Conservation (phyloP, 2,888 invertebrate genomes). For the Pimpla rufipes region DNA sequence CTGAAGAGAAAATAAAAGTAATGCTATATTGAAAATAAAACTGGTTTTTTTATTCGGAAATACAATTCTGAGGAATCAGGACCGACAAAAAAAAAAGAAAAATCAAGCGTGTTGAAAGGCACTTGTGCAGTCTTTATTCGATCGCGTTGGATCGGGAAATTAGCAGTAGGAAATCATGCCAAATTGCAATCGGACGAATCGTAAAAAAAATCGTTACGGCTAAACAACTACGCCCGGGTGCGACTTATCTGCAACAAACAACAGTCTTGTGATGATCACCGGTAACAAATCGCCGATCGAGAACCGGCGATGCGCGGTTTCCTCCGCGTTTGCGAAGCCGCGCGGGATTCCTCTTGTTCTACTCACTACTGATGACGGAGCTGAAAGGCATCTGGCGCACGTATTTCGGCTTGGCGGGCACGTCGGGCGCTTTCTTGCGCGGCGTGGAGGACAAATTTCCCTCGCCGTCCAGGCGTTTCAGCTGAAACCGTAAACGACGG, state of each 20-base stretch:
- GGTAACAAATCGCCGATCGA: conserved; percentile 27
- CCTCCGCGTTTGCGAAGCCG: conserved; percentile 10
- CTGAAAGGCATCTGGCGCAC: conserved; percentile 72
- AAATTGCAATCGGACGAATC: conserved; percentile 6
- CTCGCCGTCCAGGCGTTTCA: conserved; percentile 75
- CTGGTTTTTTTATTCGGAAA: neutral
- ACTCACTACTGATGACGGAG: conserved; percentile 81
- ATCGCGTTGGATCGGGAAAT: conserved; percentile 15
- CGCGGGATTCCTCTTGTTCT: conserved; percentile 53
- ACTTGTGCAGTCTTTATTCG: conserved; percentile 60
- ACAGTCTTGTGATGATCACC: conserved; percentile 37
- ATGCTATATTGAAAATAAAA: conserved; percentile 68
- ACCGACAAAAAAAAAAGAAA: conserved; percentile 53
- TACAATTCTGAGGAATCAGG: conserved; percentile 45
- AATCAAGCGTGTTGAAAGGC: conserved; percentile 58
- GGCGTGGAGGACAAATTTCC: conserved; percentile 70
- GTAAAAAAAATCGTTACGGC: conserved; percentile 58
- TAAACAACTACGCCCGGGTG: conserved; percentile 82
- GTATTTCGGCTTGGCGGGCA: conserved; percentile 75
- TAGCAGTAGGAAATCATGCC: conserved; percentile 13
- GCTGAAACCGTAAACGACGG: conserved; percentile 63
- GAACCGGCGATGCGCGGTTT: neutral
- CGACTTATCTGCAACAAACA: conserved; percentile 81
- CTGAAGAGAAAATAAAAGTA: conserved; percentile 77
- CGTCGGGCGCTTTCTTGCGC: conserved; percentile 75